Conservation (phyloP, 2,888 invertebrate species). For the Galerucella calmariensis region DNA sequence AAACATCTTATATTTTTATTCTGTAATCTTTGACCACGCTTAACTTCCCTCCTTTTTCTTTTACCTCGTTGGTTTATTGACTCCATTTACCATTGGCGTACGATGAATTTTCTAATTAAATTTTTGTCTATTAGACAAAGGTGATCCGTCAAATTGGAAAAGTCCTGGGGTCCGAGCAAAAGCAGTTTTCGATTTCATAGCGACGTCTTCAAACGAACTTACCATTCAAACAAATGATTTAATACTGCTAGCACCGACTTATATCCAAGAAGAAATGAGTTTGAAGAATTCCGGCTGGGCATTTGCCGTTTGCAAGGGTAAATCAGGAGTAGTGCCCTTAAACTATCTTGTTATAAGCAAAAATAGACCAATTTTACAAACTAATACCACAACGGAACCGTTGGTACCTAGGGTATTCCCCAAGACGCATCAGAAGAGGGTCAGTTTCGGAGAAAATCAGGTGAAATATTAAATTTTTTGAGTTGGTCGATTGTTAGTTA, state of each 20-base stretch:
- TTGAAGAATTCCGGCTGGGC: constrained; percentile 78
- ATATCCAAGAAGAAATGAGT: constrained; percentile 76
- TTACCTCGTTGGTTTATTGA: too few relatives aligned
- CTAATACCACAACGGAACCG: constrained; percentile 23
- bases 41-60: too few relatives aligned
- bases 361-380: constrained; percentile 39
- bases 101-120: neutral
- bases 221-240: constrained; percentile 81
- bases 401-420: constrained; percentile 46
- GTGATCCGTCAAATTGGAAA: constrained; percentile 77
- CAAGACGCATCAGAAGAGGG: constrained; percentile 59
- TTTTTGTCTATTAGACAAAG: constrained; percentile 57
- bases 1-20: too few relatives aligned
- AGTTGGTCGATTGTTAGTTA: too few relatives aligned
- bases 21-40: too few relatives aligned
- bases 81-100: too few relatives aligned
- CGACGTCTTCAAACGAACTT: constrained; percentile 79
- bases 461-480: constrained; percentile 12
- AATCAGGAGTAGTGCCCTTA: constrained; percentile 74
- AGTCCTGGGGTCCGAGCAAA: constrained; percentile 73
- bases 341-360: constrained; percentile 67
- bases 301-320: constrained; percentile 71
- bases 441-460: constrained; percentile 64
- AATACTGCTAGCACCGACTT: constrained; percentile 84
- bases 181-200: constrained; percentile 81